Evolutionary conservation across 2,797 vertebrate genomes (phyloP).

Genomic region (Balearica regulorum): DNA sequence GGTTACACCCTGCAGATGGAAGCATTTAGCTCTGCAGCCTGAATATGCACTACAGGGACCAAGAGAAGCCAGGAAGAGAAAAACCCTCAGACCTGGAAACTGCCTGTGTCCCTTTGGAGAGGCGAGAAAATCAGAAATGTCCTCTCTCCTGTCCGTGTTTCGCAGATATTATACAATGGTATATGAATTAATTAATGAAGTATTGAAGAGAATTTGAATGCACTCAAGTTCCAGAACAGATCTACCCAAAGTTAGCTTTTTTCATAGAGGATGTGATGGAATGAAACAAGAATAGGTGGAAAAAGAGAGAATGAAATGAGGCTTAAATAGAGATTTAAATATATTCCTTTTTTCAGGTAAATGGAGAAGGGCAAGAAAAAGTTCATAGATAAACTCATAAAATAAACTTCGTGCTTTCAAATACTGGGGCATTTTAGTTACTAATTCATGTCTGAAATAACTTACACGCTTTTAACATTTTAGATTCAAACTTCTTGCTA

Average conservation of each 20-base stretch:
- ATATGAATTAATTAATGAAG: not conserved
- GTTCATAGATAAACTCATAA: not conserved
- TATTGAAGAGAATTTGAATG: not conserved
- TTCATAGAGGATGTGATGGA: not conserved
- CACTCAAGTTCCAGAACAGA: not conserved
- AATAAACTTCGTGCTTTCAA: not conserved
- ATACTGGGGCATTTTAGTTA: not conserved
- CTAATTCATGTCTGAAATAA: not conserved
- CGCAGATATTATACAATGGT: not conserved
- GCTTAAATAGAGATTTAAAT: not conserved
- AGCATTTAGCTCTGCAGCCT: constrained; percentile 1
- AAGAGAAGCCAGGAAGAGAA: not conserved
- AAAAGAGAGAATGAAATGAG: not conserved
- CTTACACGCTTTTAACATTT: not conserved
- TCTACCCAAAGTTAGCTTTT: not conserved
- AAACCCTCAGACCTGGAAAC: not conserved
- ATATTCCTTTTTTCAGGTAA: not conserved
- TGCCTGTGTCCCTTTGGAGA: not conserved
- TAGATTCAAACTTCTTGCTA: not conserved
- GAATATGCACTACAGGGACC: not conserved
- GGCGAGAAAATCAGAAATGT: not conserved
- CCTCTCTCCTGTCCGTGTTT: not conserved
- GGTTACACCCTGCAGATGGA: constrained; percentile 42
- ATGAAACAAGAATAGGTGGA: not conserved
- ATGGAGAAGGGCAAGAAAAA: not conserved